Percentiles rank a stretch among this genome's conserved stretches.
Conservation (phyloP, 2,113 vertebrate genomes). For the Eulacestoma nigropectus region DNA sequence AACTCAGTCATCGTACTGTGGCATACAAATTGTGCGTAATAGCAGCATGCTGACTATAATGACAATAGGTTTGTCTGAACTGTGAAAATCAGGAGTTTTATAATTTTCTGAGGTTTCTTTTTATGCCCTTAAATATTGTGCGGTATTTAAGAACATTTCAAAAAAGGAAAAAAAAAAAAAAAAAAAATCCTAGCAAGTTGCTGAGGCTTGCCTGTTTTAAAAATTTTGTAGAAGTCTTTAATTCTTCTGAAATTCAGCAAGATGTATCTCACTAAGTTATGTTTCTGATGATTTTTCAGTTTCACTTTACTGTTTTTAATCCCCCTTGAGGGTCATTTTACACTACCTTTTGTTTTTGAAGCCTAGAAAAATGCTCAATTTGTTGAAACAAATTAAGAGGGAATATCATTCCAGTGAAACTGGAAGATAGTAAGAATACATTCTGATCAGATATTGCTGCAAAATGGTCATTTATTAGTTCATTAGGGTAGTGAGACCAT, state of each 20-base stretch:
- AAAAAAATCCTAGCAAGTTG: background rate
- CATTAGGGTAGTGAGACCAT: background rate
- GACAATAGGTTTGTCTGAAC: conserved; percentile 15
- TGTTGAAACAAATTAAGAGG: background rate
- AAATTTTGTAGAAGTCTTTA: background rate
- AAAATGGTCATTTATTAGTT: background rate
- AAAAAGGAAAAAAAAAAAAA: background rate
- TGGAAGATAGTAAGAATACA: background rate
- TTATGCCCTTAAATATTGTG: background rate
- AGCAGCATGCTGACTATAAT: conserved; percentile 18
- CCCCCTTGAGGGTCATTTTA: background rate
- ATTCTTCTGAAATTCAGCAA: background rate
- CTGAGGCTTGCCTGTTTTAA: background rate
- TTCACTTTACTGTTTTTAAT: background rate
- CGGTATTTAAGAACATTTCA: background rate
- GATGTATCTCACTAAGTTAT: background rate
- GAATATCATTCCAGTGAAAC: background rate
- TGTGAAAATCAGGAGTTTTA: conserved; percentile 9
- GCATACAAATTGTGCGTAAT: conserved; percentile 37
- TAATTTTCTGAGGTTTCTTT: background rate
- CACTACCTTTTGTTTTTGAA: background rate
- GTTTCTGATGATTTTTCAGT: background rate
- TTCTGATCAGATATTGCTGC: background rate
- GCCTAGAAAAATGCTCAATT: background rate
- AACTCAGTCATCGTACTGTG: conserved; percentile 44